Percentiles rank a stretch among this genome's conserved stretches.
These are phyloP conservation scores for Corythornis leucogaster DNA, from an alignment of 2,797 vertebrate species.

Conservation along the genomic window DNA sequence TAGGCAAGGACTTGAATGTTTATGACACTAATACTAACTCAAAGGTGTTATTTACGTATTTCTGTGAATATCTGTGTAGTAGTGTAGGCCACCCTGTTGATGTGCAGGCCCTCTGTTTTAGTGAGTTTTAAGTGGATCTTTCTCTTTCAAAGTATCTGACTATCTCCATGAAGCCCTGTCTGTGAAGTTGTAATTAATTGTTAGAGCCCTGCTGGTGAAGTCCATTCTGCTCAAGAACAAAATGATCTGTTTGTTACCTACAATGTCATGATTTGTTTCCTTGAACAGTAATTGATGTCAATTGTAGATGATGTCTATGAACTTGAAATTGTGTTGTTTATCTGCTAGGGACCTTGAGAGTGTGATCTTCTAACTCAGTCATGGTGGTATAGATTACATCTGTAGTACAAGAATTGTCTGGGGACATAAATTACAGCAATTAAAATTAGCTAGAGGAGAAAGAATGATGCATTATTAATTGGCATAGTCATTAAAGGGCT, in stretches of 20 bases:
- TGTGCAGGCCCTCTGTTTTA: background rate
- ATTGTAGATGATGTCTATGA: constrained; percentile 23
- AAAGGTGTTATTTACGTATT: background rate
- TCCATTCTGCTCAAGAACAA: background rate
- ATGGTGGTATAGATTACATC: constrained; percentile 67
- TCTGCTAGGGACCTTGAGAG: constrained; percentile 59
- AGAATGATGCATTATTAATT: constrained; percentile 84
- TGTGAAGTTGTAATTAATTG: constrained; percentile 16
- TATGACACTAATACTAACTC: background rate
- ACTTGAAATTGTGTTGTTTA: constrained; percentile 56
- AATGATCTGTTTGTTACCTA: constrained; percentile 27
- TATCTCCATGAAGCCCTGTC: background rate
- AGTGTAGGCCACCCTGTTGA: background rate
- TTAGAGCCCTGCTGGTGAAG: background rate
- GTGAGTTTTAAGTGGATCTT: background rate
- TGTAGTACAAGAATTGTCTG: constrained; percentile 65
- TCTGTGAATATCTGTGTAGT: background rate
- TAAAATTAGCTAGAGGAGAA: constrained; percentile 74
- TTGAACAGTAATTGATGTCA: constrained; percentile 36
- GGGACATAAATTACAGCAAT: constrained; percentile 78
- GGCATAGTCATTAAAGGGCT: constrained; percentile 82
- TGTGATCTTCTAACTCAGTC: constrained; percentile 43
- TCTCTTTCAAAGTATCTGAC: background rate
- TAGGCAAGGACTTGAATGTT: background rate
- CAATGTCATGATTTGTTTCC: constrained; percentile 27